phyloP scores from a whole-genome alignment of 2,888 invertebrate species.

The Desoria tigrina region DNA sequence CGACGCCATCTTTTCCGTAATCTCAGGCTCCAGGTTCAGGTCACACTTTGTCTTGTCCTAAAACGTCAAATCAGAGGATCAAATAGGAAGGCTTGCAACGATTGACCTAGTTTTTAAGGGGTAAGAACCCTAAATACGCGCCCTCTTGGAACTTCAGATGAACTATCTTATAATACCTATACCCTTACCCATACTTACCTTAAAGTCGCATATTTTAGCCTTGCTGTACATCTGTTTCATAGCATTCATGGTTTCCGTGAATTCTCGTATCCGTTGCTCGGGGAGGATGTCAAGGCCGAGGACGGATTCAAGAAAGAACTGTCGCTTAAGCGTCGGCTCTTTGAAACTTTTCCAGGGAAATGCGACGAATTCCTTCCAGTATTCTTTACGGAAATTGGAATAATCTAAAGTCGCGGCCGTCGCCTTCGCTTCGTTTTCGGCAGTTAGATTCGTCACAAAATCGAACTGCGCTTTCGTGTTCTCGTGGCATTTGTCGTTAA shows the following conservation, averaged over 20 bases:
- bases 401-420: neutral
- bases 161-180: neutral
- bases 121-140: neutral
- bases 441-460: slow-evolving; percentile 16
- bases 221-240: slow-evolving; percentile 78
- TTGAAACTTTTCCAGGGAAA: slow-evolving; percentile 65
- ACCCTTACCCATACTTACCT: no score
- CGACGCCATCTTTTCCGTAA: slow-evolving; percentile 69
- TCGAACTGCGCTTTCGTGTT: no score
- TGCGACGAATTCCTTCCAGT: slow-evolving; percentile 7
- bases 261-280: slow-evolving; percentile 72
- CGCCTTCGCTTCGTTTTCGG: slow-evolving; percentile 8
- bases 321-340: slow-evolving; percentile 68
- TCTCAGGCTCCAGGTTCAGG: slow-evolving; percentile 60
- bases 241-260: slow-evolving; percentile 59
- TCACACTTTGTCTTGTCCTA: slow-evolving; percentile 57
- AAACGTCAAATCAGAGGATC: no score
- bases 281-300: slow-evolving; percentile 72
- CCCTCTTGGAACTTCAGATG: neutral
- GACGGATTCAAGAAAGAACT: slow-evolving; percentile 70
- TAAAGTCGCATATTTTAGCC: slow-evolving; percentile 67
- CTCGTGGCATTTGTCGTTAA: no score
- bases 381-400: neutral
- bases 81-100: no score
- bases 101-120: slow-evolving; percentile 50